Percentiles rank a stretch among this genome's conserved stretches.
Conservation (phyloP, 2,888 invertebrate species). For the Anoplius nigerrimus region DNA sequence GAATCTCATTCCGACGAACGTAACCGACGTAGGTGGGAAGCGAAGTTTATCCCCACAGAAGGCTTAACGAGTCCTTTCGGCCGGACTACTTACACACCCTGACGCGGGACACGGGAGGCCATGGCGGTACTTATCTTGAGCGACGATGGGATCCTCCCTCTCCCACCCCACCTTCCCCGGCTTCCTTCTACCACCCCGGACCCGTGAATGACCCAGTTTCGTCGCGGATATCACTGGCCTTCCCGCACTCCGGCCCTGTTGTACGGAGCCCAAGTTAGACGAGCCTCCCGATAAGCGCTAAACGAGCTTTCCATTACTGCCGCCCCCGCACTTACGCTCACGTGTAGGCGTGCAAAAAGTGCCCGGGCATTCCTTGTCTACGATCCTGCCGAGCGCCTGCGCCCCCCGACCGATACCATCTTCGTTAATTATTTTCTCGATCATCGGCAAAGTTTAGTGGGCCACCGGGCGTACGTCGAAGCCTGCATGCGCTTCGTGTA, state of each 20-base stretch:
- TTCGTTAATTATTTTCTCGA: no score
- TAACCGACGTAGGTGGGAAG: neutral
- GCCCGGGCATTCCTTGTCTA: neutral
- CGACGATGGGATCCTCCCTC: slow-evolving; percentile 25
- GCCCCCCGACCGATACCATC: no score
- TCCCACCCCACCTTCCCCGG: no score
- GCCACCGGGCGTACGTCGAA: no score
- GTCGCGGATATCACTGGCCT: slow-evolving; percentile 14
- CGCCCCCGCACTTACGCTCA: neutral
- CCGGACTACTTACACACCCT: slow-evolving; percentile 22
- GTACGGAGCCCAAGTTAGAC: slow-evolving; percentile 17
- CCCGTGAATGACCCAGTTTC: slow-evolving; percentile 36
- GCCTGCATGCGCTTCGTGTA: no score
- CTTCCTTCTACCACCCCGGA: neutral
- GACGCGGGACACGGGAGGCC: slow-evolving; percentile 1
- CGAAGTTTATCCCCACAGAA: slow-evolving; percentile 24
- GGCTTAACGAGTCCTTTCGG: slow-evolving; percentile 30
- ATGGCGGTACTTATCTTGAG: slow-evolving; percentile 30
- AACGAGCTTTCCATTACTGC: slow-evolving; percentile 10
- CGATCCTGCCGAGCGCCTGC: no score
- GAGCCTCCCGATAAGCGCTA: slow-evolving; percentile 23
- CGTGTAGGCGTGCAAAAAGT: neutral
- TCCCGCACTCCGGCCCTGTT: slow-evolving; percentile 23
- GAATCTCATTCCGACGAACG: slow-evolving; percentile 11
- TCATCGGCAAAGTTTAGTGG: no score